Conservation (phyloP, 1,140 invertebrate species). For the Diuraphis noxia region DNA sequence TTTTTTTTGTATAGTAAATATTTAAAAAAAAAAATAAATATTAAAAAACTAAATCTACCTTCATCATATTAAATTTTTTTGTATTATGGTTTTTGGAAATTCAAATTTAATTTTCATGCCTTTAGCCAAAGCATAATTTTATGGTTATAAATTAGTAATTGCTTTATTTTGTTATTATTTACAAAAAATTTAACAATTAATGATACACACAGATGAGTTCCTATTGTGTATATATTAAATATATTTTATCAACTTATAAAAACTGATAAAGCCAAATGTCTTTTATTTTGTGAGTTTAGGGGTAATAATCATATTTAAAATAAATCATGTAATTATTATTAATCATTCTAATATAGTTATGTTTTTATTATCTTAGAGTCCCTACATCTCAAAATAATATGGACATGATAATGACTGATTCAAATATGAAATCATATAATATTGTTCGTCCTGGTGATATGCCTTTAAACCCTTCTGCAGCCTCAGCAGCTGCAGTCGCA, state of each 20-base stretch:
- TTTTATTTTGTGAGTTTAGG: neutral
- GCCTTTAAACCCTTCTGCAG: conserved; percentile 77
- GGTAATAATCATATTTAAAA: neutral
- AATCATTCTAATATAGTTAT: neutral
- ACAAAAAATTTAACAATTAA: neutral
- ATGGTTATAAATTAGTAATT: neutral
- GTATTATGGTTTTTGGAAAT: no score
- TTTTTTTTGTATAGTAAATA: no score
- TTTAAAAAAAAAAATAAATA: no score
- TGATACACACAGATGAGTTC: neutral
- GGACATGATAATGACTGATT: conserved; percentile 48
- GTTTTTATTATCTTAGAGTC: neutral
- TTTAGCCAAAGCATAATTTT: neutral
- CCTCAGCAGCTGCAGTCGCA: conserved; percentile 63
- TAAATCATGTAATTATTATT: neutral
- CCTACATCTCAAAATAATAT: conserved; percentile 41
- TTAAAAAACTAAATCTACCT: neutral
- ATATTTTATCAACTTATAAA: neutral
- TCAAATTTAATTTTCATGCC: neutral
- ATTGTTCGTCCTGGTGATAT: conserved; percentile 69
- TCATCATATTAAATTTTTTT: no score
- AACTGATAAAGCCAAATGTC: neutral
- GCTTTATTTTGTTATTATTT: neutral
- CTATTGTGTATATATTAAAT: neutral
- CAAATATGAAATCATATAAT: conserved; percentile 35